Conservation (phyloP, 2,888 invertebrate genomes). For the Caenorhabditis auriculariae region DNA sequence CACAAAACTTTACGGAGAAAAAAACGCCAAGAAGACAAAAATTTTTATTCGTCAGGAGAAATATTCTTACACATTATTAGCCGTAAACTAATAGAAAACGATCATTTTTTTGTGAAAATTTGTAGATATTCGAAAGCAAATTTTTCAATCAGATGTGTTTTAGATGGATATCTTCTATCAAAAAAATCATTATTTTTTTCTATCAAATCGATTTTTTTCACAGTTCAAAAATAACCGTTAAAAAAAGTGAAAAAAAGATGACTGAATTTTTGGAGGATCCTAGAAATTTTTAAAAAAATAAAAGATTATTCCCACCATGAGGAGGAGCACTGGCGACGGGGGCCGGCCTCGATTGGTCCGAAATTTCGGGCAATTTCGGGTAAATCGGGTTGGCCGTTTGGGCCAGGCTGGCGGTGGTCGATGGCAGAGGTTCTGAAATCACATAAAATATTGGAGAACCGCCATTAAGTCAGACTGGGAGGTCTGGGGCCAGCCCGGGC, state of each 20-base stretch:
- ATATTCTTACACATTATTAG: too few species aligned
- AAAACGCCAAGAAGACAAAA: too few species aligned
- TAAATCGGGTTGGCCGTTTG: slow-evolving; percentile 42
- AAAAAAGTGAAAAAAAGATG: neutral
- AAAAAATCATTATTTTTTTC: too few species aligned
- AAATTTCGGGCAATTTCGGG: slow-evolving; percentile 43
- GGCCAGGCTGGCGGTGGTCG: slow-evolving; percentile 20
- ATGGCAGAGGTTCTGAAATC: slow-evolving; percentile 36
- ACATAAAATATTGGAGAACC: neutral
- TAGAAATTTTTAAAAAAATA: neutral
- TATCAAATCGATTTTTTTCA: neutral
- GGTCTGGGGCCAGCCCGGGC: neutral
- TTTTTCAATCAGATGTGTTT: too few species aligned
- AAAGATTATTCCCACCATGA: slow-evolving; percentile 13
- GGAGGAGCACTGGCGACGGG: slow-evolving; percentile 27
- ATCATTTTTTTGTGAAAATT: too few species aligned
- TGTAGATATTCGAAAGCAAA: too few species aligned
- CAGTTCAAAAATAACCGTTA: neutral
- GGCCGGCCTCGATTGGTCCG: slow-evolving; percentile 31
- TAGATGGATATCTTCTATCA: too few species aligned
- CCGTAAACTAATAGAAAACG: too few species aligned
- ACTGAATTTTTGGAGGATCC: neutral
- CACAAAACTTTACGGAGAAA: too few species aligned
- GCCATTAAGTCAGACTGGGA: neutral
- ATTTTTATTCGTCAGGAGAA: too few species aligned